These are phyloP conservation scores for Gryon sp. DNA, from an alignment of 1,140 invertebrate genomes.

Conservation along the genomic window DNA sequence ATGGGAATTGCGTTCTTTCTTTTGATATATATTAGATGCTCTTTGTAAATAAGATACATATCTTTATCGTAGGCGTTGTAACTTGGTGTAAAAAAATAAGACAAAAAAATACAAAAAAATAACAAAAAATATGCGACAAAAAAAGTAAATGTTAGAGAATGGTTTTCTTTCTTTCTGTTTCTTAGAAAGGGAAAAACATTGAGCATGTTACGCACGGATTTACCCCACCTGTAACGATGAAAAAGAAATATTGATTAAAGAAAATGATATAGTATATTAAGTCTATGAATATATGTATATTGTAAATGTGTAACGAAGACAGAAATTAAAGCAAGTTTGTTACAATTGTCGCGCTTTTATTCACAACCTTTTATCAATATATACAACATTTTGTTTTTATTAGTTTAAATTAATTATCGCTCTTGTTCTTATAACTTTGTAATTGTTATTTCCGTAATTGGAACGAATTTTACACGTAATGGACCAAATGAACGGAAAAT, in stretches of 20 bases:
- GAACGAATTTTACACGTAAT: constrained; percentile 29
- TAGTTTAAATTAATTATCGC: too few species aligned
- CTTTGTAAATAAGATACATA: constrained; percentile 78
- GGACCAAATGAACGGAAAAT: constrained; percentile 9
- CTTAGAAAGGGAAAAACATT: constrained; percentile 62
- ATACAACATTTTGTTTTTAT: constrained; percentile 7
- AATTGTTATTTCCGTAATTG: not conserved
- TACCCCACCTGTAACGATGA: constrained; percentile 65
- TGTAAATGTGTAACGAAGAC: constrained; percentile 77
- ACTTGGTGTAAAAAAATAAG: constrained; percentile 73
- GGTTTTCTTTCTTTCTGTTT: constrained; percentile 52
- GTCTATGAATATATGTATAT: constrained; percentile 77
- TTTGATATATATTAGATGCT: constrained; percentile 64
- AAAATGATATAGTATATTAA: constrained; percentile 72
- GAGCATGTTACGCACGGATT: constrained; percentile 67
- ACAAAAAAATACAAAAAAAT: too few species aligned
- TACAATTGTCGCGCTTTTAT: constrained; percentile 62
- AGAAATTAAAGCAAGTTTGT: constrained; percentile 77
- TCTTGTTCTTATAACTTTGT: too few species aligned
- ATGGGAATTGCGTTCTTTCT: constrained; percentile 54
- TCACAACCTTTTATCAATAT: not conserved
- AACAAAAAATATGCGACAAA: constrained; percentile 44
- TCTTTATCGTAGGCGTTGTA: constrained; percentile 70
- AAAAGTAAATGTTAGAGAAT: constrained; percentile 53
- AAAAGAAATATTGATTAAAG: constrained; percentile 68